Percentiles rank a stretch among this genome's conserved stretches.
These are phyloP conservation scores for Eupithecia subfuscata DNA, from an alignment of 2,888 invertebrate genomes.

Conservation along the genomic window DNA sequence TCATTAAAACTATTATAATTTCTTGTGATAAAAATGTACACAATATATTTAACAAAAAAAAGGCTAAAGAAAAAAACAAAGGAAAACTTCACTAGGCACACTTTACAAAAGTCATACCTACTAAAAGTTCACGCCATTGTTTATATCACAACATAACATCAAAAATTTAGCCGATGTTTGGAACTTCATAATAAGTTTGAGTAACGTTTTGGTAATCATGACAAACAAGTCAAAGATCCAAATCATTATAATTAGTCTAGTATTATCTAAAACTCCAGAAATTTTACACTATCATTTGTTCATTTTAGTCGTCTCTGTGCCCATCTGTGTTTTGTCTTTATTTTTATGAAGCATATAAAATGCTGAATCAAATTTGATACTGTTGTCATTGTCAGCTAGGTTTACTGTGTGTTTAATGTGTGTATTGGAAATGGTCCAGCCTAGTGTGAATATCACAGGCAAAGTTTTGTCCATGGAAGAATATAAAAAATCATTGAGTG, in stretches of 20 bases:
- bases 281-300: not conserved
- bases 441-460: not conserved
- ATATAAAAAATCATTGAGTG: not conserved
- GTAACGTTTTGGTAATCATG: not conserved
- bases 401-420: constrained; percentile 22
- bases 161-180: not conserved
- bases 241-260: not conserved
- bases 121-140: not conserved
- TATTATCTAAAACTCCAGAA: not conserved
- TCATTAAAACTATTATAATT: not conserved
- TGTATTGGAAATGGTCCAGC: constrained; percentile 21
- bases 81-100: not conserved
- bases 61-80: not conserved
- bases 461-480: not conserved
- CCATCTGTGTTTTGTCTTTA: not conserved
- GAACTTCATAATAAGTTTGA: not conserved
- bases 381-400: not conserved
- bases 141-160: not conserved
- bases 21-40: not conserved
- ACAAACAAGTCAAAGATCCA: not conserved
- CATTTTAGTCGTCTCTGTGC: not conserved
- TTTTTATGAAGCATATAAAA: not conserved
- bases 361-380: not conserved
- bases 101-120: constrained; percentile 7
- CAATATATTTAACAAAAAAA: not conserved